phyloP scores from a whole-genome alignment of 2,113 vertebrate species.

The Dolichallabes microphthalmus region DNA sequence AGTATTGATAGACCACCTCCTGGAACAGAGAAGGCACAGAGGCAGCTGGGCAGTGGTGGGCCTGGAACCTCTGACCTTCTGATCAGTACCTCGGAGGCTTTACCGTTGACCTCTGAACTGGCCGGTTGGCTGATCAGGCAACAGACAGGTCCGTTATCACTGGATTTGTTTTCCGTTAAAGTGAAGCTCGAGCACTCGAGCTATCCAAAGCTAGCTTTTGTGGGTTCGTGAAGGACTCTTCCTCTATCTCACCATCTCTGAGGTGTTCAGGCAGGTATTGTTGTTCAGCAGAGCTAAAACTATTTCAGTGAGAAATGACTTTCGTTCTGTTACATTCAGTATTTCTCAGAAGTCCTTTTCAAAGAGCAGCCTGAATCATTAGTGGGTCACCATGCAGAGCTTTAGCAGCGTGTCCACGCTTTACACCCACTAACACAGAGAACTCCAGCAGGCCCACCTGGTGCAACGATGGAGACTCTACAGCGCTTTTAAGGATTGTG shows the following conservation, averaged over 20 bases:
- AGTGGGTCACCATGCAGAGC: background rate
- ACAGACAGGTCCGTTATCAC: background rate
- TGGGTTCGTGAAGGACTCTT: background rate
- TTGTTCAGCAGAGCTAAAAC: background rate
- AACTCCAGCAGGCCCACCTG: background rate
- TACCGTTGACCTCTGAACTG: background rate
- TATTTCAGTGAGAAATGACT: background rate
- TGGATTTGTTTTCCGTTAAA: background rate
- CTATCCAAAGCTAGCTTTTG: background rate
- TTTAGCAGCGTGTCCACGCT: background rate
- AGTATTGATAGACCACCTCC: too few relatives aligned
- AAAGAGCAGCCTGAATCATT: conserved; percentile 4
- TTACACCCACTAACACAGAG: background rate
- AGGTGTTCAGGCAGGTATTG: background rate
- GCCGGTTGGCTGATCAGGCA: background rate
- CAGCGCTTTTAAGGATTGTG: background rate
- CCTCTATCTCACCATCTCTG: background rate
- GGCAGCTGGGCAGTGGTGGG: background rate
- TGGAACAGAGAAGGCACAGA: background rate
- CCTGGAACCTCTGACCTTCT: background rate
- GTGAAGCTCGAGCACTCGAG: background rate
- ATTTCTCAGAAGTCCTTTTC: background rate
- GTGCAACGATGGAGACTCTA: background rate
- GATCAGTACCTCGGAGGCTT: background rate
- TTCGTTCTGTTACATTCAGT: background rate